These are phyloP conservation scores for Pantelozetes paolii DNA, from an alignment of 2,888 invertebrate species.

Conservation along the genomic window DNA sequence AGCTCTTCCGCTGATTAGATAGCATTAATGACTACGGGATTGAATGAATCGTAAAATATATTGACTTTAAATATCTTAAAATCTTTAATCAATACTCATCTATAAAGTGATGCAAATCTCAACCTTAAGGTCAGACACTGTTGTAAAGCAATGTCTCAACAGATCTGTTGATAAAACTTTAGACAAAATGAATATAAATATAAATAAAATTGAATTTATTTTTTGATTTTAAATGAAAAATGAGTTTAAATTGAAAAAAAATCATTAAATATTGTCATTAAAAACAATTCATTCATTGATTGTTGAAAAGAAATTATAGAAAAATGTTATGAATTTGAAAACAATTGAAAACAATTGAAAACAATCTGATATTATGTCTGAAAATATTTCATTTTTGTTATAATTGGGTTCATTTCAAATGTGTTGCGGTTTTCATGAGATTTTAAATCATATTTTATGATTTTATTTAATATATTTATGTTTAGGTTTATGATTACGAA, in stretches of 20 bases:
- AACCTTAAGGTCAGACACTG: too few relatives aligned
- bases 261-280: neutral
- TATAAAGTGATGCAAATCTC: slow-evolving; percentile 9
- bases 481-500: too few relatives aligned
- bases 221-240: too few relatives aligned
- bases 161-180: neutral
- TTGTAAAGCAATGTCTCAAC: neutral
- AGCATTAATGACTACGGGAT: too few relatives aligned
- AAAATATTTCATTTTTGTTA: neutral
- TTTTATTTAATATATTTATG: neutral
- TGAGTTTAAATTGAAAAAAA: too few relatives aligned
- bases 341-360: too few relatives aligned
- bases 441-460: too few relatives aligned
- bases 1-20: neutral
- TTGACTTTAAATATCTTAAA: neutral
- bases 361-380: neutral
- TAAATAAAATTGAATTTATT: too few relatives aligned
- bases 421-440: too few relatives aligned
- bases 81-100: neutral
- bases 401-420: too few relatives aligned
- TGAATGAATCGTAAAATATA: too few relatives aligned
- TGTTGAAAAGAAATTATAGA: slow-evolving; percentile 1
- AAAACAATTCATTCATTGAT: neutral
- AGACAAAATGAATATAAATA: neutral
- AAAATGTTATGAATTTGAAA: neutral